A percentile compares a stretch with the other conserved stretches of the same genome.
Conservation (phyloP, 2,113 vertebrate genomes). For the Rhizomys pruinosus region DNA sequence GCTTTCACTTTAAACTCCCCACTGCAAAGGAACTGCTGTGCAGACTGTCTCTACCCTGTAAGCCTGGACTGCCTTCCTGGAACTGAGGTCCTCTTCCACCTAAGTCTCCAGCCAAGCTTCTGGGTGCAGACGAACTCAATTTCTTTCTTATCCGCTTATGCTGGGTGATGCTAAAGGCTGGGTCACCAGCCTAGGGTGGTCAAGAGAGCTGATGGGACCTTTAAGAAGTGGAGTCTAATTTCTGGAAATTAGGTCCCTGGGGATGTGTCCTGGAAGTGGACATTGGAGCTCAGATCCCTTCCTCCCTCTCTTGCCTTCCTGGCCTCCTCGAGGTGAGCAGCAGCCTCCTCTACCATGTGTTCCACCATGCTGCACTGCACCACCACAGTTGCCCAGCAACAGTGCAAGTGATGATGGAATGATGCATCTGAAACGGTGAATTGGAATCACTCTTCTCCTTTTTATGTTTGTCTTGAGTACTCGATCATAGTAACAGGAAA, state of each 20-base stretch:
- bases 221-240: neutral
- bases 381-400: too few species aligned
- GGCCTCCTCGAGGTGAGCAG: neutral
- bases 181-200: too few species aligned
- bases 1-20: neutral
- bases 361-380: too few species aligned
- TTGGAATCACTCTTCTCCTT: too few species aligned
- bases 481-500: too few species aligned
- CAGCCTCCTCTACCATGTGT: neutral
- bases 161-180: neutral
- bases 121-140: neutral
- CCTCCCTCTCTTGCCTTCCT: neutral
- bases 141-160: neutral
- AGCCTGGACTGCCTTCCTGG: rapidly evolving
- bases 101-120: neutral
- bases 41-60: neutral
- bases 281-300: too few species aligned
- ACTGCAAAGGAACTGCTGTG: too few species aligned
- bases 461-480: too few species aligned
- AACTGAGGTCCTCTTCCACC: neutral
- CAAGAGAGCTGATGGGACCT: neutral
- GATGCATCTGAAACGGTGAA: too few species aligned
- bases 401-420: too few species aligned
- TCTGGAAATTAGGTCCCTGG: neutral
- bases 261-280: neutral